Base-by-base conservation (phyloP, 2,113 vertebrate species). In the Tursiops truncatus region DNA sequence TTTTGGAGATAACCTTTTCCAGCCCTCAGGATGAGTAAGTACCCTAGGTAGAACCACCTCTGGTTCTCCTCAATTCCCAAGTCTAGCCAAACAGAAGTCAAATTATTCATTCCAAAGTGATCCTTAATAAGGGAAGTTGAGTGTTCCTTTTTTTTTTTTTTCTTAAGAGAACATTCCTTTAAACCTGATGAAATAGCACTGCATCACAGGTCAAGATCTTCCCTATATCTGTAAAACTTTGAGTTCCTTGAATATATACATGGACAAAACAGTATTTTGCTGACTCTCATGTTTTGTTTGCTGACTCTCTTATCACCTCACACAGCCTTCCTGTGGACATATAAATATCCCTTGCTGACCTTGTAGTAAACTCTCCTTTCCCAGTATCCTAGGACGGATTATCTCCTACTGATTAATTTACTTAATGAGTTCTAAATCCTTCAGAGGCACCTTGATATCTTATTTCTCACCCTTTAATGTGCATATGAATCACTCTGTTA, bases 41-140 rank as follows among this genome's bases (percentile, higher is more conserved):
- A 63, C 15, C 60, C 18, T 63, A 84, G 25, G 17, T 15, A 80
- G 62, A 81, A 86, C 28, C 62, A 62, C 53, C 53, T 96, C 84
- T 92, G 67, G 44, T 77, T 94, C 17, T 56, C 38, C 62, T 60
- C n/a, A 44, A n/a, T 85, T 47, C 73, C 79, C 33, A 79, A 62
- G 56, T 70, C 79, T 83, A 89, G 56, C 21, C 68, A 97, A 87
- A 91, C 6, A 74, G 80, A 97, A 95, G 89, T 91, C n/a, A 50
- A 83, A 60, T 80, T 18, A 53, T 63, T 92, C 14, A 20, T 50
- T 83, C 47, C 76, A 82, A 74, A 81, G 44, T 56, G 63, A 62
- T 92, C 58, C 50, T 94, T 94, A 70, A 41, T 76, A 81, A 94
- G 58, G 18, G 8, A 58, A 77, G 26, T 70, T 44, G 38, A 63